phyloP scores from a whole-genome alignment of 2,888 invertebrate genomes.

The Andrena hattorfiana region DNA sequence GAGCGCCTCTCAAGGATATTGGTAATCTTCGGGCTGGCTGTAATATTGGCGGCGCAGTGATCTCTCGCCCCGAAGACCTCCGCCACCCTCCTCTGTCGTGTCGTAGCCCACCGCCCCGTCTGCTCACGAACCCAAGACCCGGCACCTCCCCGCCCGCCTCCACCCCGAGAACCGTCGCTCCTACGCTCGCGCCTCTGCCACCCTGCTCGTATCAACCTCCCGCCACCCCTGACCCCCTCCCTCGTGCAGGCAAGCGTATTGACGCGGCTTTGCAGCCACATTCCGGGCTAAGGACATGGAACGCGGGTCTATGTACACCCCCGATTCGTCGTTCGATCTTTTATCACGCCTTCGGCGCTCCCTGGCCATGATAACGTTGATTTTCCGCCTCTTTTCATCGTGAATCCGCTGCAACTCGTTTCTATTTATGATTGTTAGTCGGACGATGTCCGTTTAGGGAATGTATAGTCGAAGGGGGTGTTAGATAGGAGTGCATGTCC shows the following conservation, averaged over 20 bases:
- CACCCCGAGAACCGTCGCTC: slow-evolving; percentile 62
- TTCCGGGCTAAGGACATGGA: slow-evolving; percentile 77
- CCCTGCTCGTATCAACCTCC: slow-evolving; percentile 41
- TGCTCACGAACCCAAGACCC: slow-evolving; percentile 47
- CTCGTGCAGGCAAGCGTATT: slow-evolving; percentile 79
- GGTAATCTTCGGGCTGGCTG: slow-evolving; percentile 84
- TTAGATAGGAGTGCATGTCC: too few species aligned
- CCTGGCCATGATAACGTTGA: slow-evolving; percentile 1
- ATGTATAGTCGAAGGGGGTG: too few species aligned
- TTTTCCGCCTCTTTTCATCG: background rate
- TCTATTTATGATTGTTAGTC: background rate
- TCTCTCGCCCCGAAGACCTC: slow-evolving; percentile 80
- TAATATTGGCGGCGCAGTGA: slow-evolving; percentile 84
- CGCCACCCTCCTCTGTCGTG: slow-evolving; percentile 38
- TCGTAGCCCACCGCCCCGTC: slow-evolving; percentile 47
- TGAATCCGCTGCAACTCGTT: background rate
- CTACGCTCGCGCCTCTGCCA: slow-evolving; percentile 53
- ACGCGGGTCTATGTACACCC: slow-evolving; percentile 45
- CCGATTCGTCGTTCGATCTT: slow-evolving; percentile 7
- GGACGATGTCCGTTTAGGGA: too few species aligned
- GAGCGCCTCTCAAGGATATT: slow-evolving; percentile 85
- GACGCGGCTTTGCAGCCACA: slow-evolving; percentile 81
- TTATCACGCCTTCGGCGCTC: slow-evolving; percentile 12
- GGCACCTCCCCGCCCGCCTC: slow-evolving; percentile 39
- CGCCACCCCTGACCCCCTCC: slow-evolving; percentile 54